Evolutionary conservation across 92 coral and sea anemone genomes (phyloP), one percentile per base, ranked within the genome.

Genomic region (Ricordea florida): DNA sequence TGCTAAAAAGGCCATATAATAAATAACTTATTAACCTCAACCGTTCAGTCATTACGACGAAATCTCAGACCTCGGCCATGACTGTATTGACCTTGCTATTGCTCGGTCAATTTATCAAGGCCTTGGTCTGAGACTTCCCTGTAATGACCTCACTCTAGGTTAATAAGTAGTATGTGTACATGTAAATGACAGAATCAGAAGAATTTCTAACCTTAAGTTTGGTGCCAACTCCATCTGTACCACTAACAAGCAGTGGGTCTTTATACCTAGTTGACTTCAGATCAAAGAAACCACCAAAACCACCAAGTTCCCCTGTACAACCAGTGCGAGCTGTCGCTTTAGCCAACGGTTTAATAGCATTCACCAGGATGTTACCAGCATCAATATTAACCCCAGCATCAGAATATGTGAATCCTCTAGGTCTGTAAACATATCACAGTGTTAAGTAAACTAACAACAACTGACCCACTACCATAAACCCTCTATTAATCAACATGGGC

Each of bases 211-310:
- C 98, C 94, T 88, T 91, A 2, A 94, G 90, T 55, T 94, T 94
- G 5, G 98, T 94, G 24, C 98, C 98, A 1, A 93, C 98, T 40
- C 98, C 98, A 73, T 93, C 98, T 20, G 98, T 90, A 10, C 98
- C 98, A 69, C 93, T 93, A 62, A 93, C 85, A 22, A 93, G 92
- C 69, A 93, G 72, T 28, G 98, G 98, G 51, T 93, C 98, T 47
- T 75, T 56, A 78, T 71, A 94, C 0, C 98, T 97, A 62, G 93
- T 89, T 10, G 97, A 92, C 27, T 79, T 85, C 31, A 88, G 68
- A 64, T 94, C 98, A 85, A 94, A 94, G 73, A 86, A 70, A 2
- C 98, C 98, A 26, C 98, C 98, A 91, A 94, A 94, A 0, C 98
- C 91, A 5, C 98, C 97, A 23, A 94, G 87, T 45, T 85, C 92